Conservation (phyloP, 2,888 invertebrate genomes). For the Morinoia aosen region DNA sequence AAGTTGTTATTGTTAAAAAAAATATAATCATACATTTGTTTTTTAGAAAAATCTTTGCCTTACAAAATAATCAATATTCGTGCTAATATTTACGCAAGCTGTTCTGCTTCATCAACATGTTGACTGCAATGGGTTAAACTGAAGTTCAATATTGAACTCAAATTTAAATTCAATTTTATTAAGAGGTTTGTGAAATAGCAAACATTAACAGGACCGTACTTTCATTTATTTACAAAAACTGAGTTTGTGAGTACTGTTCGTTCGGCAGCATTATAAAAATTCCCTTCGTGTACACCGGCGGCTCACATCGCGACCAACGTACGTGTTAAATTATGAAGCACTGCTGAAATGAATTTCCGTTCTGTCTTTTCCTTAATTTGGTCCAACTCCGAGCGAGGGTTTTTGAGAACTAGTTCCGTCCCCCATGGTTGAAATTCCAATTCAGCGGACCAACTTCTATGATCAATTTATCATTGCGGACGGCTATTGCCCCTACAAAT, state of each 20-base stretch:
- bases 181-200: too few species aligned
- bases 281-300: too few species aligned
- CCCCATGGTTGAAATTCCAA: not conserved
- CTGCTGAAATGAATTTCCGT: not conserved
- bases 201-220: too few species aligned
- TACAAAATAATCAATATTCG: not conserved
- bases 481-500: slow-evolving; percentile 7
- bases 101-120: not conserved
- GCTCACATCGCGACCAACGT: too few species aligned
- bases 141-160: too few species aligned
- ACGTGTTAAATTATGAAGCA: not conserved
- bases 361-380: not conserved
- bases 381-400: not conserved
- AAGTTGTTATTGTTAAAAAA: not conserved
- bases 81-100: not conserved
- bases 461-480: slow-evolving; percentile 12
- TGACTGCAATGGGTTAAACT: too few species aligned
- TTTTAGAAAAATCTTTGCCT: not conserved
- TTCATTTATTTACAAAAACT: too few species aligned
- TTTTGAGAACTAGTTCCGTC: not conserved
- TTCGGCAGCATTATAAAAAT: too few species aligned
- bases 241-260: too few species aligned
- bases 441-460: not conserved
- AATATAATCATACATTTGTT: not conserved
- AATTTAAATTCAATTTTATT: too few species aligned